Evolutionary conservation across 2,113 vertebrate species (phyloP).

Genomic region (Pluvianellus socialis): DNA sequence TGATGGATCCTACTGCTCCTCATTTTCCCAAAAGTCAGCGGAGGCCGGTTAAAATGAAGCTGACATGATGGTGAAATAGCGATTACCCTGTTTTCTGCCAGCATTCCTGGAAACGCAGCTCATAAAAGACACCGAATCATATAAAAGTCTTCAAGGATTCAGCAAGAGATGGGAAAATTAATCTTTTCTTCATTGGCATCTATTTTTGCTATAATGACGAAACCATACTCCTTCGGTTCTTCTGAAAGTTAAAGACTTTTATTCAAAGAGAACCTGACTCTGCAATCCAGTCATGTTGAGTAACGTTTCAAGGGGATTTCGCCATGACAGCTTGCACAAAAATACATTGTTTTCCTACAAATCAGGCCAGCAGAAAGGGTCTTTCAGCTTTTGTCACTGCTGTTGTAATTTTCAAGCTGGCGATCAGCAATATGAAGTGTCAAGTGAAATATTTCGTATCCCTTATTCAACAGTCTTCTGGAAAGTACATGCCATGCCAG

Average conservation of each 20-base stretch:
- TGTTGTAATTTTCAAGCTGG: conserved; percentile 30
- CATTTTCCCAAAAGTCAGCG: not conserved
- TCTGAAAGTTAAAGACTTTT: conserved; percentile 25
- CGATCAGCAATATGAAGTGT: conserved; percentile 25
- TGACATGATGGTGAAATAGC: conserved; percentile 28
- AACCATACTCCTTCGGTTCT: not conserved
- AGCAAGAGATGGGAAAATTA: not conserved
- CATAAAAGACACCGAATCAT: conserved; percentile 36
- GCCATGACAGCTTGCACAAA: not conserved
- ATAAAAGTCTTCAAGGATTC: conserved; percentile 45
- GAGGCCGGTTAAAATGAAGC: conserved; percentile 31
- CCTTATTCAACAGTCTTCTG: not conserved
- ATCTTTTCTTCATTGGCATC: conserved; percentile 8
- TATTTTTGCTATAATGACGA: conserved; percentile 24
- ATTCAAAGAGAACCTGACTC: conserved; percentile 40
- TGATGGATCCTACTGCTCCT: not conserved
- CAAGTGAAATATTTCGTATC: conserved; percentile 9
- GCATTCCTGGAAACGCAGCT: conserved; percentile 13
- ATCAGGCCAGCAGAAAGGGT: not conserved
- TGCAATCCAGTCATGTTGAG: conserved; percentile 42
- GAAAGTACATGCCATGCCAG: not conserved
- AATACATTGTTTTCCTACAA: conserved; percentile 18
- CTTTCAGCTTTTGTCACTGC: conserved; percentile 32
- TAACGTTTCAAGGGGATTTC: conserved; percentile 22
- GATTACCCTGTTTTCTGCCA: conserved; percentile 23